phyloP scores from a whole-genome alignment of 37 sponge, comb jelly and placozoan genomes.

The Axinella damicornis region DNA sequence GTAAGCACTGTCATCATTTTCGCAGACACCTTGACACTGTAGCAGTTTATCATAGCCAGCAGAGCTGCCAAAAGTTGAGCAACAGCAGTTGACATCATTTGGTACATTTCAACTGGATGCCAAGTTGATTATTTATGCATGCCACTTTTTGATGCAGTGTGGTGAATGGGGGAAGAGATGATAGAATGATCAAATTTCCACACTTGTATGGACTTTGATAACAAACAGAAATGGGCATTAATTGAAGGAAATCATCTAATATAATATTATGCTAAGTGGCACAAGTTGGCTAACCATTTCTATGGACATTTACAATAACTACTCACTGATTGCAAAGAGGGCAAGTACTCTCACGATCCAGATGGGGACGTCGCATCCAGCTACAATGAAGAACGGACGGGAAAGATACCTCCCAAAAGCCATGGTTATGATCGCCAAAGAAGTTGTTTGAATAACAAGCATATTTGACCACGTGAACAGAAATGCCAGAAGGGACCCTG shows the following conservation, averaged over 20 bases:
- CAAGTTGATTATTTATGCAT: no score
- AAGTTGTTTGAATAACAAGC: conserved; percentile 31
- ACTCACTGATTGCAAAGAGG: conserved; percentile 34
- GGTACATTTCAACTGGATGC: no score
- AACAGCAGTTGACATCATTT: no score
- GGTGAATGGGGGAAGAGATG: no score
- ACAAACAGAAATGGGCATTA: no score
- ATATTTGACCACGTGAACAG: conserved; percentile 55
- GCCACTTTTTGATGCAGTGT: no score
- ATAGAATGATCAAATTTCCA: no score
- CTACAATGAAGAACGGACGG: conserved; percentile 39
- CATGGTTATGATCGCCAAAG: conserved; percentile 36
- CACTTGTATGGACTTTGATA: no score
- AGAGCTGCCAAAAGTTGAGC: conserved; percentile 9
- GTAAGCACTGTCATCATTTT: conserved; percentile 23
- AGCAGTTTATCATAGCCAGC: conserved; percentile 46
- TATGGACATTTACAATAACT: no score
- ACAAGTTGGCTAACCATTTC: no score
- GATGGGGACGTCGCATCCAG: conserved; percentile 27
- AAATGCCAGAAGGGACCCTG: conserved; percentile 67
- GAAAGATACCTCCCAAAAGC: conserved; percentile 58
- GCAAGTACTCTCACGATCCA: conserved; percentile 18
- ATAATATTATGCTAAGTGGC: no score
- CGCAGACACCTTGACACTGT: conserved; percentile 35
- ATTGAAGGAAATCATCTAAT: no score